Percentiles rank a stretch among this genome's conserved stretches.
Conservation (phyloP, 2,888 invertebrate species). For the Eilema sororculum region DNA sequence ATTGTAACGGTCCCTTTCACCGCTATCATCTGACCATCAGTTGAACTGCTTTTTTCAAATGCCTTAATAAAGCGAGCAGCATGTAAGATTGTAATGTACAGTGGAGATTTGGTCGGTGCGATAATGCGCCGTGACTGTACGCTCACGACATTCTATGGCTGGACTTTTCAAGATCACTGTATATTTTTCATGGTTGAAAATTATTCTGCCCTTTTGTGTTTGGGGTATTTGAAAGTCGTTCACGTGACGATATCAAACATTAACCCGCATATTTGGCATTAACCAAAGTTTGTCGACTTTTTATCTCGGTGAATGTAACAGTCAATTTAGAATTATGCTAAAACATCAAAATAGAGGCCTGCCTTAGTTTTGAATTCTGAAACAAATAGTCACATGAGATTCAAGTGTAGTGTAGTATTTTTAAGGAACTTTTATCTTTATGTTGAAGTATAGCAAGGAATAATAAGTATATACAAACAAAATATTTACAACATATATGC, state of each 20-base stretch:
- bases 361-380: too few species aligned
- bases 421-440: too few species aligned
- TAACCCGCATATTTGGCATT: not conserved
- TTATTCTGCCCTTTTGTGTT: slow-evolving; percentile 59
- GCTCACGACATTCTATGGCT: slow-evolving; percentile 83
- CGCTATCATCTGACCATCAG: slow-evolving; percentile 85
- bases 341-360: not conserved
- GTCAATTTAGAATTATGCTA: not conserved
- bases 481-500: not conserved
- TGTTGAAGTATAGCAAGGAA: not conserved
- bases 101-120: slow-evolving; percentile 82
- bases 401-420: too few species aligned
- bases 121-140: slow-evolving; percentile 82
- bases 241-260: slow-evolving; percentile 24
- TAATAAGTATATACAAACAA: not conserved
- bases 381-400: too few species aligned
- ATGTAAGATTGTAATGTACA: slow-evolving; percentile 84
- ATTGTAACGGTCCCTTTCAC: slow-evolving; percentile 86
- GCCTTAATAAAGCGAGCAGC: slow-evolving; percentile 83
- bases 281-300: not conserved
- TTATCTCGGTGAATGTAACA: not conserved
- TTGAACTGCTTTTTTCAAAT: slow-evolving; percentile 81
- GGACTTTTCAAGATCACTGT: slow-evolving; percentile 64
- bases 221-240: slow-evolving; percentile 41
- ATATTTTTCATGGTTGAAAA: slow-evolving; percentile 58